Evolutionary conservation across 23 tunicate genomes (phyloP).

Genomic region (Aplidium turbinatum): DNA sequence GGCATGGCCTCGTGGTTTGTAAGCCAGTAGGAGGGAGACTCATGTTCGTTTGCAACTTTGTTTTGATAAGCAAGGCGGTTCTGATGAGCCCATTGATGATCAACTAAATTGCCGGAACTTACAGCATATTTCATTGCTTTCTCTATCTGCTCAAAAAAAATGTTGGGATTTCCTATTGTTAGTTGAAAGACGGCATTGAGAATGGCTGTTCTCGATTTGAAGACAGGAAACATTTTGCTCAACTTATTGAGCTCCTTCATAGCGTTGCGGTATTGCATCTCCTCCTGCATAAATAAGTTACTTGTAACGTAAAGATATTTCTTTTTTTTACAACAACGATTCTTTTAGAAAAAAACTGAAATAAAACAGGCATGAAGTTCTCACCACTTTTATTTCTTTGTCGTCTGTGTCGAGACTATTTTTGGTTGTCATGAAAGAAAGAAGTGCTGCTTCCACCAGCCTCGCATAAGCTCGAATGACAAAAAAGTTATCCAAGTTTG

Average conservation of each 20-base stretch:
- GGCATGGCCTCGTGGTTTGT: conserved; percentile 30
- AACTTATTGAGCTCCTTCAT: conserved; percentile 18
- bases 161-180: conserved; percentile 27
- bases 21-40: conserved; percentile 40
- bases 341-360: not conserved
- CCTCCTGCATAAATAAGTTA: no score
- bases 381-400: conserved; percentile 46
- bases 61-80: conserved; percentile 58
- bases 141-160: no score
- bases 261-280: no score
- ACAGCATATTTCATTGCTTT: conserved; percentile 54
- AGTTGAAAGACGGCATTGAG: conserved; percentile 18
- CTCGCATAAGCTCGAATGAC: conserved; percentile 49
- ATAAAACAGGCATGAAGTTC: not conserved
- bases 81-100: conserved; percentile 68
- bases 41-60: not conserved
- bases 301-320: no score
- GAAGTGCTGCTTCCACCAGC: conserved; percentile 52
- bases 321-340: no score
- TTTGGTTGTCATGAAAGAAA: conserved; percentile 9
- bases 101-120: conserved; percentile 65
- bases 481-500: conserved; percentile 49
- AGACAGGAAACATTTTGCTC: conserved; percentile 59
- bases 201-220: conserved; percentile 51
- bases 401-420: conserved; percentile 33